Conservation (phyloP, 2,113 vertebrate species). For the Tragelaphus buxtoni region DNA sequence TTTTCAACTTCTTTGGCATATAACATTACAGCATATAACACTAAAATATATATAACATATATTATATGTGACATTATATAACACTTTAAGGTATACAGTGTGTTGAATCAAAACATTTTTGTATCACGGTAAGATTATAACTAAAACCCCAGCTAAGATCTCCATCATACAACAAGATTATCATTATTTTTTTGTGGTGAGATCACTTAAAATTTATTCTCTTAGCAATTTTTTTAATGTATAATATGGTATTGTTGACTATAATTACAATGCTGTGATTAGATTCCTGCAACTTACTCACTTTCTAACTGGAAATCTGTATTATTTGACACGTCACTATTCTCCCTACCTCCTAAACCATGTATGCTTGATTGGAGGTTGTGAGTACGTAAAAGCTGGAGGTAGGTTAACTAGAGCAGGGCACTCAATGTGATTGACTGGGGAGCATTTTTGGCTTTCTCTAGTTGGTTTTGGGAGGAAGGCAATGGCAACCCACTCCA, state of each 20-base stretch:
- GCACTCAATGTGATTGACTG: not conserved
- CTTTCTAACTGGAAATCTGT: not conserved
- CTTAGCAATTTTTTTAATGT: not conserved
- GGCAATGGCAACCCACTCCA: no score
- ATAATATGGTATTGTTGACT: not conserved
- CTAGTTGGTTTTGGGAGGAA: not conserved
- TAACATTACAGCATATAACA: not conserved
- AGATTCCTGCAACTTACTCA: not conserved
- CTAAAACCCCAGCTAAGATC: not conserved
- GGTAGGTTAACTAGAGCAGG: not conserved
- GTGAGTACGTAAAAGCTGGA: not conserved
- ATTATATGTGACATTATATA: not conserved
- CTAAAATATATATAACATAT: not conserved
- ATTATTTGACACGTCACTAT: not conserved
- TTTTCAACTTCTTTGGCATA: not conserved
- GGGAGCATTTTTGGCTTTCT: not conserved
- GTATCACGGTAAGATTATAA: not conserved
- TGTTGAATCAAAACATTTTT: not conserved
- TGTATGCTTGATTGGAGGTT: not conserved
- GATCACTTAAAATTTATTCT: not conserved
- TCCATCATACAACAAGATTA: not conserved
- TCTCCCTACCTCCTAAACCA: not conserved
- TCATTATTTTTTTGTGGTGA: not conserved
- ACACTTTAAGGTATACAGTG: not conserved
- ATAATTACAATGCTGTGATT: not conserved